Base-by-base conservation (phyloP, 2,113 vertebrate genomes). In the Antigone vipio region DNA sequence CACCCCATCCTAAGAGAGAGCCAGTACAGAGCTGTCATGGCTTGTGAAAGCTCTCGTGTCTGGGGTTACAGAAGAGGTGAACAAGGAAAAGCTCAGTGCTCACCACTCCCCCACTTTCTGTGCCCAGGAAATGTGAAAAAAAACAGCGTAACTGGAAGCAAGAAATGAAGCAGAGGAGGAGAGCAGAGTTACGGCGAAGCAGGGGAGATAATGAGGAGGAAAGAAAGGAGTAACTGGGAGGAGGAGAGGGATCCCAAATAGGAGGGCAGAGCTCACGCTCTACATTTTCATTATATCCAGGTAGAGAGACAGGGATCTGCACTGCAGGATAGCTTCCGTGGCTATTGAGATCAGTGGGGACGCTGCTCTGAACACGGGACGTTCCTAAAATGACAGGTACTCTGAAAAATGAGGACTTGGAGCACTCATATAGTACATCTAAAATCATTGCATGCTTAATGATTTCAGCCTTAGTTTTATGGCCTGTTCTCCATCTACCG, bases 381-480 rank as follows among this genome's bases (percentile, higher is more conserved):
- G 38, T 79, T 74, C 64, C 50, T 91, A 55, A 75, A 88, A 75
- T 72, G 79, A 60, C 80, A 87, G 52, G 35, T 76, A 63, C 58
- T 72, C 60, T 91, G 94, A 86, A 87, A 95, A 94, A 93, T 76
- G 58, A 79, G 69, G 58, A 53, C 77, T 79, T 79, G 71, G 52
- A 74, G 40, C 35, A n/a, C 80, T 97, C 86, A 81, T 49, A 58
- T 38, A 87, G 73, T 63, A 52, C 91, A 84, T 92, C 79, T 95
- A 52, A 91, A 94, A 91, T 92, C 80, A 94, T 19, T 93, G 73
- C 56, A 81, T 75, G 74, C 77, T 85, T 96, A 91, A 93, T 93
- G 84, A 79, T 91, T 95, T 94, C 92, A 89, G 80, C 92, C 95
- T 91, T 81, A 85, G 88, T 95, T 96, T 96, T 96, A 95, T 94